phyloP scores from a whole-genome alignment of 2,113 vertebrate species.

The Tupaia tana region DNA sequence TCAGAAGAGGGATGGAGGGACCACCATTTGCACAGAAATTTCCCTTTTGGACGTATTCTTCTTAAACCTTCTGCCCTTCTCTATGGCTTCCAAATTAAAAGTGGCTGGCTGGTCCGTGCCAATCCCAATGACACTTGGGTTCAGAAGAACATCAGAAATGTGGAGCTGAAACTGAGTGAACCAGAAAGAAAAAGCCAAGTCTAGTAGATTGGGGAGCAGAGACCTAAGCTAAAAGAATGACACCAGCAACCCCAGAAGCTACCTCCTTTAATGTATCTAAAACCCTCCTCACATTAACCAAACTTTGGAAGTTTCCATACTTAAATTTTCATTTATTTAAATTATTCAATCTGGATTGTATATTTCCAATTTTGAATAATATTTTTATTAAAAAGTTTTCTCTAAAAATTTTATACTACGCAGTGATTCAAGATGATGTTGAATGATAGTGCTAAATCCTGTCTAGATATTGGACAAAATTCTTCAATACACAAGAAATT shows the following conservation, averaged over 20 bases:
- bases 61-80: not conserved
- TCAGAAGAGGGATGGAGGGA: not conserved
- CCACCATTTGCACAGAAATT: not conserved
- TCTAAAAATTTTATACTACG: not conserved
- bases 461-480: not conserved
- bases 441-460: not conserved
- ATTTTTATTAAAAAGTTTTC: not conserved
- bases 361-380: not conserved
- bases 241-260: not conserved
- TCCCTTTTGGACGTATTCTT: not conserved
- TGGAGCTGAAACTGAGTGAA: constrained; percentile 35
- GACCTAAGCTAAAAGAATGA: not conserved
- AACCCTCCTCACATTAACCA: not conserved
- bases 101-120: constrained; percentile 45
- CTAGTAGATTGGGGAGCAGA: not conserved
- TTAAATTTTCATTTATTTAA: constrained; percentile 13
- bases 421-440: not conserved
- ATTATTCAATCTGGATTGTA: not conserved
- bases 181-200: not conserved
- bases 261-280: not conserved
- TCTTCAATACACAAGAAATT: not conserved
- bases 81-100: constrained; percentile 71
- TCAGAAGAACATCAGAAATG: not conserved
- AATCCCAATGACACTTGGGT: constrained; percentile 52
- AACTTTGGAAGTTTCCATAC: not conserved